Evolutionary conservation across 2,888 invertebrate species (phyloP), one percentile per base, ranked within the genome.

Genomic region (Atherix ibis): DNA sequence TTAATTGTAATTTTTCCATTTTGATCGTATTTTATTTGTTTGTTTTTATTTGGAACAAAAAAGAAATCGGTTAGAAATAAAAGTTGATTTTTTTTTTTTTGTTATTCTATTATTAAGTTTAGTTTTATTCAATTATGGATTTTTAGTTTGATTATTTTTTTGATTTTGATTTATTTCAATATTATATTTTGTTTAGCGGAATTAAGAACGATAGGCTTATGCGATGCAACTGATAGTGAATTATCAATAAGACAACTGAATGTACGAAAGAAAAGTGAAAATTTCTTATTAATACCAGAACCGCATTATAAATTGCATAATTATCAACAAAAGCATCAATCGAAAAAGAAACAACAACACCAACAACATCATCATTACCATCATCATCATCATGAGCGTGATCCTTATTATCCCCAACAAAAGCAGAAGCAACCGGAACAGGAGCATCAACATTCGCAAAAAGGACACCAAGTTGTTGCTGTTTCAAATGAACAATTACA

Each of bases 181-280:
- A 27, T n/a, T n/a, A n/a, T n/a, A n/a, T n/a, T n/a, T n/a, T n/a
- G 38, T 46, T 40, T 46, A 53, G 53, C 52, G 46, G 52, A 53
- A 43, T 46, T 53, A 44, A 46, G 52, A 45, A 47, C 50, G 40
- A 49, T 51, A 43, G 49, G 48, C 40, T 45, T 43, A 27, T 44
- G 47, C 38, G 45, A 47, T 45, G 46, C 44, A 30, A 46, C 42
- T 28, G 46, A 45, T 37, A 48, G 47, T 45, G 46, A 47, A 41
- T 40, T 46, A 33, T 45, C 49, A 31, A 46, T 49, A 37, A 32
- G 37, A 32, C 42, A 39, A 33, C 22, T 28, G 31, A 28, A 36
- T 29, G n/a, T 8, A 22, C 30, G 18, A 27, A 27, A 22, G 27
- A 26, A 13, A 12, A 31, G 10, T 18, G 27, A 10, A 16, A 31